phyloP scores from a whole-genome alignment of 2,888 invertebrate species.

The Caenorhabditis sp. region DNA sequence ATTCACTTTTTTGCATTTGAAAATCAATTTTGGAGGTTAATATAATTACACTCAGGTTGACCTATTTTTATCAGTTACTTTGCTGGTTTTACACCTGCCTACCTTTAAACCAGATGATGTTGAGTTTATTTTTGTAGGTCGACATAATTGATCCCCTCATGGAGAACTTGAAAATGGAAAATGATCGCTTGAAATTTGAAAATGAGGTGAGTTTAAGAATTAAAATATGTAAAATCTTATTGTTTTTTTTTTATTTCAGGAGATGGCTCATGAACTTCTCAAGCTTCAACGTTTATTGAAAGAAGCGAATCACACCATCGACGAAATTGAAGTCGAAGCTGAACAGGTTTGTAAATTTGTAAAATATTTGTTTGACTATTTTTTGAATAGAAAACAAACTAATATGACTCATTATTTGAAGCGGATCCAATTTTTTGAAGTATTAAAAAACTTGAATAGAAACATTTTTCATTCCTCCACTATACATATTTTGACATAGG shows the following conservation, averaged over 20 bases:
- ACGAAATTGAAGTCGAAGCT: constrained; percentile 51
- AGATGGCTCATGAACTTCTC: background rate
- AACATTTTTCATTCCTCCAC: constrained; percentile 3
- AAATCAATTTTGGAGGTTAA: constrained; percentile 5
- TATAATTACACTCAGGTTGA: background rate
- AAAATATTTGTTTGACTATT: too few species aligned
- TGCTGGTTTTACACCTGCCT: constrained; percentile 2
- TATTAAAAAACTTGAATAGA: too few species aligned
- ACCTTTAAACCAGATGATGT: constrained; percentile 6
- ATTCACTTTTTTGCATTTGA: constrained; percentile 17
- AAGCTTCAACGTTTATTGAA: constrained; percentile 29
- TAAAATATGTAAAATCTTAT: constrained; percentile 9
- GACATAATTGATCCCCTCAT: constrained; percentile 14
- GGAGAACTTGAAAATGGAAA: constrained; percentile 33
- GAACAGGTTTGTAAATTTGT: constrained; percentile 41
- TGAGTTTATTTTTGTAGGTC: constrained; percentile 27
- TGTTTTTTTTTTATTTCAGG: constrained; percentile 6
- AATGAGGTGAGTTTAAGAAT: constrained; percentile 9
- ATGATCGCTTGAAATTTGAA: constrained; percentile 18
- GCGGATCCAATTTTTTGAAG: background rate
- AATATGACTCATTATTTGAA: too few species aligned
- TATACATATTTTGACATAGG: background rate
- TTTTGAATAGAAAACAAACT: too few species aligned
- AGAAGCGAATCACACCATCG: constrained; percentile 47
- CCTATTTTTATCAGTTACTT: background rate